A percentile compares a stretch with the other conserved stretches of the same genome.
phyloP scores from a whole-genome alignment of 2,797 vertebrate genomes.

The Danio jaintianensis region DNA sequence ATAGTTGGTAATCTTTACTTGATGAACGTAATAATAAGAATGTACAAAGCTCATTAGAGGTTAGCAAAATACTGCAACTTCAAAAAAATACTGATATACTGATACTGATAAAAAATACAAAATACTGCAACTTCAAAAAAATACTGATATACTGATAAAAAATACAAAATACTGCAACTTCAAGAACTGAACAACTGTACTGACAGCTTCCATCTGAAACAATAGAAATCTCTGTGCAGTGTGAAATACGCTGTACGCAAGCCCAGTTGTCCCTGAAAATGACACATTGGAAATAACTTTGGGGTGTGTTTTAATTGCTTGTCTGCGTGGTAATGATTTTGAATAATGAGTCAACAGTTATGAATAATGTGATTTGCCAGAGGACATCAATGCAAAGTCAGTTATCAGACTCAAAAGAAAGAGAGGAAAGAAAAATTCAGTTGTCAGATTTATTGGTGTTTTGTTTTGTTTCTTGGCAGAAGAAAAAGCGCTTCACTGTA shows the following conservation, averaged over 20 bases:
- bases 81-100: too few relatives aligned
- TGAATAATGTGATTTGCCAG: constrained; percentile 60
- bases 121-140: too few relatives aligned
- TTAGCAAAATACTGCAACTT: neutral
- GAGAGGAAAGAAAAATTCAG: constrained; percentile 30
- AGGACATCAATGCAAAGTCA: constrained; percentile 56
- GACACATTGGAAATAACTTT: constrained; percentile 41
- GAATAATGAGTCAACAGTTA: constrained; percentile 58
- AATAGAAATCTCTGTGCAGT: constrained; percentile 28
- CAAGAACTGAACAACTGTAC: neutral
- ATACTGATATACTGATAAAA: too few relatives aligned
- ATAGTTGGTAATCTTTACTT: neutral
- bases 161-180: too few relatives aligned
- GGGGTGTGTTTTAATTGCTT: constrained; percentile 56
- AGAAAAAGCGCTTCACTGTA: constrained; percentile 49
- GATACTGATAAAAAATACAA: too few relatives aligned
- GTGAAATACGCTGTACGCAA: constrained; percentile 19
- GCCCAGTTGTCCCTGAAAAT: constrained; percentile 29
- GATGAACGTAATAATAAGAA: neutral
- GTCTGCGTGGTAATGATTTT: constrained; percentile 55
- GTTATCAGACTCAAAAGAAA: constrained; percentile 41
- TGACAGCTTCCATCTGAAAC: constrained; percentile 2
- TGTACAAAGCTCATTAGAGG: neutral
- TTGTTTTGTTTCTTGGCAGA: constrained; percentile 51
- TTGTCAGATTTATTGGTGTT: constrained; percentile 57